Conservation (phyloP, 1,140 invertebrate species). For the Batillaria attramentaria region DNA sequence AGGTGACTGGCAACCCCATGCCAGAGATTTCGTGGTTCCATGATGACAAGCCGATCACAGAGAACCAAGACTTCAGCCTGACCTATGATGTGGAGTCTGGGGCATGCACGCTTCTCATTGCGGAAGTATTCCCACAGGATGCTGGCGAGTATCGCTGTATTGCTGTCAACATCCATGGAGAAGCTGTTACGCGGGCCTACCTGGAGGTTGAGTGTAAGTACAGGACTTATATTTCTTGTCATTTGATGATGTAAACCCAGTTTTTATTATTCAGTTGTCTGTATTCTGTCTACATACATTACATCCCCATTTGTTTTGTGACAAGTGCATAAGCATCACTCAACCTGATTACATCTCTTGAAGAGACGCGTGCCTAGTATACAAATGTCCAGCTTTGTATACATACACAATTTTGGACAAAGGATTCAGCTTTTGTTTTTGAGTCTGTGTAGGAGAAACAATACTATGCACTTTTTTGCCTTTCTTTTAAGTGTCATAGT, state of each 20-base stretch:
- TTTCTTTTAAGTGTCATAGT: neutral
- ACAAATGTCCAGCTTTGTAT: too few species aligned
- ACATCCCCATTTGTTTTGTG: neutral
- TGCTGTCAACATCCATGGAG: slow-evolving; percentile 91
- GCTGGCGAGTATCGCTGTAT: slow-evolving; percentile 94
- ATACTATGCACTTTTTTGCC: neutral
- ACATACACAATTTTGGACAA: too few species aligned
- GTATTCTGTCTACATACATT: neutral
- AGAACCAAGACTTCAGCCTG: slow-evolving; percentile 67
- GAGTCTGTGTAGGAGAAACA: neutral
- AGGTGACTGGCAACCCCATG: slow-evolving; percentile 59
- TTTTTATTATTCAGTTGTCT: neutral
- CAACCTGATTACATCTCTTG: too few species aligned
- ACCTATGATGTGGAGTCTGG: slow-evolving; percentile 63
- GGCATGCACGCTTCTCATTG: slow-evolving; percentile 63
- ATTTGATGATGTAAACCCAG: neutral
- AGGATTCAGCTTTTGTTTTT: too few species aligned
- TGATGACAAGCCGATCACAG: slow-evolving; percentile 84
- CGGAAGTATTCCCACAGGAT: slow-evolving; percentile 87
- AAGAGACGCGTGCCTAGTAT: too few species aligned
- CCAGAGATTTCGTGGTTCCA: slow-evolving; percentile 71
- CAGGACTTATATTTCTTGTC: neutral
- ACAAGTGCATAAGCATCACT: too few species aligned
- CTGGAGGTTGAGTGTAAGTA: slow-evolving; percentile 81
- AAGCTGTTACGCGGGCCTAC: slow-evolving; percentile 83